Evolutionary conservation across 2,797 vertebrate genomes (phyloP).

Genomic region (Pseudopleuronectes americanus): DNA sequence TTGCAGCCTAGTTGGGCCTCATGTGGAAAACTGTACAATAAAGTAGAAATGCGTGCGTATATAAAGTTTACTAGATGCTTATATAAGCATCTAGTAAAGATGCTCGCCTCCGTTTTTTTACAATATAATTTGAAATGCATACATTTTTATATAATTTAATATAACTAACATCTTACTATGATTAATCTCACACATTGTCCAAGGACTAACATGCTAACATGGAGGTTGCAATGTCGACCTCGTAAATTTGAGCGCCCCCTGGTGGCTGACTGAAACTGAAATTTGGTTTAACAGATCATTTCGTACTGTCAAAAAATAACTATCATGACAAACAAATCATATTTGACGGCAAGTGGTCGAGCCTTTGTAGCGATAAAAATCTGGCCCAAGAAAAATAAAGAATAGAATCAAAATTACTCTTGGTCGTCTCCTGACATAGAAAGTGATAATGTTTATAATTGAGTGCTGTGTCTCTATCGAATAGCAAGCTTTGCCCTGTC

Average conservation of each 20-base stretch:
- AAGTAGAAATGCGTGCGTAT: background rate
- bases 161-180: background rate
- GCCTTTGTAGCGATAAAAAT: too few species aligned
- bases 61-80: background rate
- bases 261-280: too few species aligned
- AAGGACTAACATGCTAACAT: background rate
- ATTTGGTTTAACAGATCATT: too few species aligned
- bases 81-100: too few species aligned
- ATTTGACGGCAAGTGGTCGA: too few species aligned
- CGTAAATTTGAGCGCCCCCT: too few species aligned
- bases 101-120: background rate
- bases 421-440: background rate
- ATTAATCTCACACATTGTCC: too few species aligned
- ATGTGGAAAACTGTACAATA: background rate
- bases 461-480: background rate
- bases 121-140: too few species aligned
- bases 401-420: background rate
- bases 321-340: too few species aligned
- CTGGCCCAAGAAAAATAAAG: background rate
- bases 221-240: too few species aligned
- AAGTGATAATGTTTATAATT: constrained; percentile 9
- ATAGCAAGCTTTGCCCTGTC: constrained; percentile 40
- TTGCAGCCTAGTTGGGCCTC: background rate
- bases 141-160: background rate
- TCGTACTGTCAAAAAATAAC: too few species aligned